phyloP scores from a whole-genome alignment of 2,797 vertebrate genomes.

The Chrysocyon brachyurus region DNA sequence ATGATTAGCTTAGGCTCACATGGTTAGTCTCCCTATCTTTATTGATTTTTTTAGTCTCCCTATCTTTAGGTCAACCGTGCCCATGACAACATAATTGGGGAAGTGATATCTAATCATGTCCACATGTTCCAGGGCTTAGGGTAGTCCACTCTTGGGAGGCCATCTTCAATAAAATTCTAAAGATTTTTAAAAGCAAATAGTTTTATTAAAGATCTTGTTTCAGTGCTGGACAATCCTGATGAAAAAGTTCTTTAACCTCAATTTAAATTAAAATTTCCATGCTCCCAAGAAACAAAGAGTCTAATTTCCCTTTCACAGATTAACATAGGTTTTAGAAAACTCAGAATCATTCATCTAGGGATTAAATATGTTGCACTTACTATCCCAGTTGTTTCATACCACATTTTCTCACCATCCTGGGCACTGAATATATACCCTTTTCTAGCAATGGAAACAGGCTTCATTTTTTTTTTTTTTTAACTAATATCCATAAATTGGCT shows the following conservation, averaged over 20 bases:
- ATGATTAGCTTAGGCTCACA: neutral
- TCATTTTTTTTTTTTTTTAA: no score
- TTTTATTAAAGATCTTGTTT: neutral
- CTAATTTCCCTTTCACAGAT: neutral
- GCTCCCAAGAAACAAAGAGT: neutral
- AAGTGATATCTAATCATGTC: neutral
- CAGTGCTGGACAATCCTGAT: neutral
- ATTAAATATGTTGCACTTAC: neutral
- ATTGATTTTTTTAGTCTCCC: no score
- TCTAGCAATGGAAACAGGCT: neutral
- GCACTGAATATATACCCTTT: neutral
- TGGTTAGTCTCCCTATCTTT: neutral
- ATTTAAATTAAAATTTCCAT: slow-evolving; percentile 21
- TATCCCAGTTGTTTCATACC: neutral
- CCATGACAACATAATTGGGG: neutral
- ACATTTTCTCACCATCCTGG: neutral
- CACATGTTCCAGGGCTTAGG: neutral
- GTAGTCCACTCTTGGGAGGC: neutral
- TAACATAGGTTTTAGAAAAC: neutral
- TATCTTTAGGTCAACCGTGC: neutral
- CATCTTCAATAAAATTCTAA: neutral
- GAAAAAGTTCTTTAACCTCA: neutral
- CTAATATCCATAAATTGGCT: neutral
- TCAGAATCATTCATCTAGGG: neutral
- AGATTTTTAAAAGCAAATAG: neutral